Percentiles rank a stretch among this genome's conserved stretches.
Evolutionary conservation across 2,888 invertebrate species (phyloP).

Genomic region (Endotricha flammealis): DNA sequence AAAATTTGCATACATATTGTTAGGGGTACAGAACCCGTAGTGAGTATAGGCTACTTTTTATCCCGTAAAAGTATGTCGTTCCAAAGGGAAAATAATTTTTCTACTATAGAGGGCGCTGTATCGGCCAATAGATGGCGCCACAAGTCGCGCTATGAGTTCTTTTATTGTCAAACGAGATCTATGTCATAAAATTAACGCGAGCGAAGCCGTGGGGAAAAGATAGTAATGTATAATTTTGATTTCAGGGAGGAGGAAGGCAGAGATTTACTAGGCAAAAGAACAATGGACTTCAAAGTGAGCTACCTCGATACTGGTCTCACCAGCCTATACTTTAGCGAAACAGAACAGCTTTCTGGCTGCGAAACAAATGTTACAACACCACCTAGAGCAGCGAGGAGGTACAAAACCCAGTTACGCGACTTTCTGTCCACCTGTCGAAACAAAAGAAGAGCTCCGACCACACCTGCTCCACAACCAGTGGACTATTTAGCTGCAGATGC

Average conservation of each 20-base stretch:
- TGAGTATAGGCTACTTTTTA: too few species aligned
- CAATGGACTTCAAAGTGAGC: slow-evolving; percentile 99
- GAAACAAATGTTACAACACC: slow-evolving; percentile 82
- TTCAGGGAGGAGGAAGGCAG: slow-evolving; percentile 98
- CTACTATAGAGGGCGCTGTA: too few species aligned
- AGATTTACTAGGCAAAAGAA: slow-evolving; percentile 97
- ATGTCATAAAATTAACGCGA: too few species aligned
- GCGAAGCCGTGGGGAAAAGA: too few species aligned
- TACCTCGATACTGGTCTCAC: slow-evolving; percentile 96
- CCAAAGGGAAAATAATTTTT: too few species aligned
- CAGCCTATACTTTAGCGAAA: slow-evolving; percentile 93
- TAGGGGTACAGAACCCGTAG: too few species aligned
- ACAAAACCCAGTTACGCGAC: slow-evolving; percentile 95
- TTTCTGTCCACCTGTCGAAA: slow-evolving; percentile 94
- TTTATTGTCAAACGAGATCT: too few species aligned
- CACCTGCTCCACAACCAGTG: slow-evolving; percentile 81
- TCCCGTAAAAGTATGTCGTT: too few species aligned
- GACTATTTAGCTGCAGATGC: slow-evolving; percentile 84
- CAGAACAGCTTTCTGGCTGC: slow-evolving; percentile 84
- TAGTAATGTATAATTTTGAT: too few species aligned
- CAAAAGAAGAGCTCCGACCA: slow-evolving; percentile 81
- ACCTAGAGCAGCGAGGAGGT: slow-evolving; percentile 90
- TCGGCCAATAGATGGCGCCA: too few species aligned
- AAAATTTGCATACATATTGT: too few species aligned
- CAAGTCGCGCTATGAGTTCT: too few species aligned